A percentile compares a stretch with the other conserved stretches of the same genome.
Conservation (phyloP, 2,888 invertebrate species). For the Gari tellinella region DNA sequence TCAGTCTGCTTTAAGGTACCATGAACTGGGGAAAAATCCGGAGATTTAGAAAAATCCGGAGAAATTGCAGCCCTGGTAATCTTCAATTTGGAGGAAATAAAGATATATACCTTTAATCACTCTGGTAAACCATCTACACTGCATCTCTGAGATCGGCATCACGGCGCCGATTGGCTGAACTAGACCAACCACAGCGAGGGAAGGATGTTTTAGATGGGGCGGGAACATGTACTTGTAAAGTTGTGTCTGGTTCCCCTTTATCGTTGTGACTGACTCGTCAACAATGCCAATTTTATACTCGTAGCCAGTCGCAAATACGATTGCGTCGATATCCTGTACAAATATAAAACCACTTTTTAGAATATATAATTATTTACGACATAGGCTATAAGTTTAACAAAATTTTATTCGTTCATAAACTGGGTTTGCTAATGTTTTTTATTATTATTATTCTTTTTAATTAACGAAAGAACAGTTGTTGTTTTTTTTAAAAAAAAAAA, state of each 20-base stretch:
- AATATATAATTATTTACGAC: no score
- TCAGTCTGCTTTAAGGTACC: no score
- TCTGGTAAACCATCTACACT: conserved; percentile 79
- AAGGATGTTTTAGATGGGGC: conserved; percentile 76
- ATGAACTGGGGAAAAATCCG: no score
- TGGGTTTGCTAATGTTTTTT: no score
- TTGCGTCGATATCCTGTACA: conserved; percentile 74
- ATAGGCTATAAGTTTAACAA: no score
- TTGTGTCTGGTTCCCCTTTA: conserved; percentile 79
- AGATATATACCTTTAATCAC: conserved; percentile 73
- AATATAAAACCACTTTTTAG: not conserved
- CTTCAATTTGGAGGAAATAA: no score
- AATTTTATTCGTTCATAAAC: no score
- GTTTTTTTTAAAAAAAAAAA: no score
- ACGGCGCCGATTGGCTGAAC: conserved; percentile 85
- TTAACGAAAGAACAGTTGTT: no score
- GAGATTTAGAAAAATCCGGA: no score
- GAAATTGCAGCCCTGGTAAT: no score
- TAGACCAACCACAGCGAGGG: conserved; percentile 82
- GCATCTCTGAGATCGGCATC: conserved; percentile 85
- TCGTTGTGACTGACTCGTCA: conserved; percentile 67
- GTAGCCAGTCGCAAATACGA: conserved; percentile 85
- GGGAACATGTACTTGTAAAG: conserved; percentile 85
- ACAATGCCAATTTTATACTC: conserved; percentile 83
- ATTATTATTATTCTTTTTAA: no score